phyloP scores from a whole-genome alignment of 2,113 vertebrate species.

The Oreochromis spilurus region DNA sequence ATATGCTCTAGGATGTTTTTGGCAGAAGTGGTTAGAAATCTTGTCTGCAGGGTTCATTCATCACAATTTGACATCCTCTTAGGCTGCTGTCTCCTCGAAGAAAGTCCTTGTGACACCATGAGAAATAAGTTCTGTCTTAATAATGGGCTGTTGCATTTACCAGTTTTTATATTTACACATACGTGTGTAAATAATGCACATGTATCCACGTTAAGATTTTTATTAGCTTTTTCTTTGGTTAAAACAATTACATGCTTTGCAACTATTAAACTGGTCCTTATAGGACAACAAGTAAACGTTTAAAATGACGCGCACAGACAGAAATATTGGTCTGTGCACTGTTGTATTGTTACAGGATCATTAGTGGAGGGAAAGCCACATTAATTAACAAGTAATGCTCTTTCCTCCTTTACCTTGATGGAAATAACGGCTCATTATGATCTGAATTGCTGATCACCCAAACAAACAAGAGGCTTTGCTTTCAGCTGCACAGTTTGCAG shows the following conservation, averaged over 20 bases:
- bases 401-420: neutral
- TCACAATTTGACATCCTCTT: neutral
- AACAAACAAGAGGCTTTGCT: neutral
- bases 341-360: neutral
- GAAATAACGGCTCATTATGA: neutral
- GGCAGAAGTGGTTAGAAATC: neutral
- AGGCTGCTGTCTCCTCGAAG: neutral
- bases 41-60: neutral
- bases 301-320: neutral
- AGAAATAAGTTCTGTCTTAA: neutral
- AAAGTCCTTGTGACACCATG: neutral
- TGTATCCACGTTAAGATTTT: neutral
- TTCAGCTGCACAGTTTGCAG: neutral
- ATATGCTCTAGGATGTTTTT: slow-evolving; percentile 4
- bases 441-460: slow-evolving; percentile 18
- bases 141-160: neutral
- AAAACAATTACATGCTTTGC: neutral
- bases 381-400: neutral
- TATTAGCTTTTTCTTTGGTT: neutral
- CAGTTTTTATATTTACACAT: neutral
- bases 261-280: neutral
- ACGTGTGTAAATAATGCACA: neutral
- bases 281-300: neutral
- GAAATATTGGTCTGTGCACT: neutral
- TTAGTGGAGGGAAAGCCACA: neutral